Evolutionary conservation across 2,113 vertebrate genomes (phyloP), one percentile per base, ranked within the genome.

Genomic region (Arothron firmamentum): DNA sequence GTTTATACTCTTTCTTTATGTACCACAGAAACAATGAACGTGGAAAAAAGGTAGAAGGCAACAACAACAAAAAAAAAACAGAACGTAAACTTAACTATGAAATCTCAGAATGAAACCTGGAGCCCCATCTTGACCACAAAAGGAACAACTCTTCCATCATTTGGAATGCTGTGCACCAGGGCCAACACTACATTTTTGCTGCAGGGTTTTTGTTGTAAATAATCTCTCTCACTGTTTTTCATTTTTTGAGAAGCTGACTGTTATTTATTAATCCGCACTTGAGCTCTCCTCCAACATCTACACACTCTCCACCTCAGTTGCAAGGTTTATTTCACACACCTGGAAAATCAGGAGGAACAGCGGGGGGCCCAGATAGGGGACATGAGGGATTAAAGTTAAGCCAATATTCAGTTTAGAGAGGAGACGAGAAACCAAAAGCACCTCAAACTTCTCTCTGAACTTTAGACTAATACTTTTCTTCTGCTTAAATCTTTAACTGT

Each of bases 181-280:
- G 61, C 31, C 47, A 50, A 56, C 55, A 72, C 54, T 56, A 19
- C 23, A 61, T 68, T 69, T 74, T 70, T 67, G 46, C 42, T 56
- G 65, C 42, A 45, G 56, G n/a, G 31, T 43, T 55, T 19, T 38
- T 47, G 48, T 38, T 78, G 51, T 65, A 82, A 85, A 66, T 25
- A 19, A 65, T 56, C 38, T 18, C 47, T 28, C 67, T 21, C 59
- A 34, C 20, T 68, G 55, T 74, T 64, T 38, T 12, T 38, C 9
- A 46, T 2, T 31, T 45, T 76, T 67, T 67, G 54, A 78, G 58
- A 74, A 28, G n/a, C 48, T 56, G 59, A 31, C 72, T 82, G 72
- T 79, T 85, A 72, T 86, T 76, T 70, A 82, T 86, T 77, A 73
- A 58, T 43, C 68, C 58, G 38, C 62, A 20, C 19, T 25, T 15